A percentile compares a stretch with the other conserved stretches of the same genome.
Evolutionary conservation across 2,888 invertebrate genomes (phyloP).

Genomic region (Apamea crenata): DNA sequence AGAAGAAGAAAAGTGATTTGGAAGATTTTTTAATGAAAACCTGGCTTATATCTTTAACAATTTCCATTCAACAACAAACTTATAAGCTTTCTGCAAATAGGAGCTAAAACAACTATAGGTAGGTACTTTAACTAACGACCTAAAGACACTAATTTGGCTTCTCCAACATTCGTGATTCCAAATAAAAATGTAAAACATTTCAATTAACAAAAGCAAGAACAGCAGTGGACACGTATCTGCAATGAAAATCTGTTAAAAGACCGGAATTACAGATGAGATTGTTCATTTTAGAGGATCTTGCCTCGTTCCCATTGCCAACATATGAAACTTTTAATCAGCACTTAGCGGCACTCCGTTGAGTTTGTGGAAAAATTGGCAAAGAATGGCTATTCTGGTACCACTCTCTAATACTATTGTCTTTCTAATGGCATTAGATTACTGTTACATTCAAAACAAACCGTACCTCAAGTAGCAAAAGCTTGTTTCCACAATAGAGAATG

Average conservation of each 20-base stretch:
- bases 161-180: background rate
- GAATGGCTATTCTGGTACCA: slow-evolving; percentile 39
- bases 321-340: slow-evolving; percentile 84
- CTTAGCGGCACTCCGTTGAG: slow-evolving; percentile 77
- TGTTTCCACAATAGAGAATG: background rate
- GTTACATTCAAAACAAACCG: slow-evolving; percentile 39
- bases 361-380: slow-evolving; percentile 49
- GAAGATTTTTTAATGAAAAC: background rate
- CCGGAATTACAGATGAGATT: slow-evolving; percentile 49
- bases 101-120: background rate
- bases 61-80: background rate
- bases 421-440: slow-evolving; percentile 10
- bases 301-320: slow-evolving; percentile 77
- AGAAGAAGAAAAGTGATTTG: too few species aligned
- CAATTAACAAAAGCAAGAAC: slow-evolving; percentile 17
- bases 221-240: slow-evolving; percentile 27
- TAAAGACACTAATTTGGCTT: slow-evolving; percentile 17
- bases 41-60: too few species aligned
- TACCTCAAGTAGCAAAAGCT: slow-evolving; percentile 15
- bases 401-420: slow-evolving; percentile 38
- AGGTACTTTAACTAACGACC: background rate
- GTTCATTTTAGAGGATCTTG: slow-evolving; percentile 51
- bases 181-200: slow-evolving; percentile 43
- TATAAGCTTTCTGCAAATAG: background rate
- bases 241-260: slow-evolving; percentile 50